These are phyloP conservation scores for Chorisops tibialis DNA, from an alignment of 2,888 invertebrate species.

Conservation along the genomic window DNA sequence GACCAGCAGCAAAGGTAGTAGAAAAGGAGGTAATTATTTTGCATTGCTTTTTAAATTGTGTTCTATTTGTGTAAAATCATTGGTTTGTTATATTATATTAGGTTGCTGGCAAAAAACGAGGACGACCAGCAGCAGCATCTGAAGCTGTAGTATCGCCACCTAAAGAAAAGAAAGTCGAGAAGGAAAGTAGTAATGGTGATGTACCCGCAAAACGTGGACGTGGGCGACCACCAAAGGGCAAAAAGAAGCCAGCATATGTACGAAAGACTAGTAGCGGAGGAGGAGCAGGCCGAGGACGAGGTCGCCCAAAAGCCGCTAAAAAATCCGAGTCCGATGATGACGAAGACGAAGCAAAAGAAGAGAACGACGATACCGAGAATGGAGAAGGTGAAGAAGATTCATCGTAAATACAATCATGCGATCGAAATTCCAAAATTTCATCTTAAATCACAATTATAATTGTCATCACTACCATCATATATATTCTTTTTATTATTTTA, in stretches of 20 bases:
- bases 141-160: conserved; percentile 44
- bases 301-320: conserved; percentile 26
- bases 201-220: conserved; percentile 56
- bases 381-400: conserved; percentile 24
- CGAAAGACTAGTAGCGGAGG: conserved; percentile 48
- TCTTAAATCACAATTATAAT: background rate
- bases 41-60: no score
- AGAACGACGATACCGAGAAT: conserved; percentile 16
- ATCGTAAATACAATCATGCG: conserved; percentile 15
- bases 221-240: conserved; percentile 49
- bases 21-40: conserved; percentile 5
- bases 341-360: conserved; percentile 13
- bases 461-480: no score
- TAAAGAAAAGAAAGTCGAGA: conserved; percentile 54
- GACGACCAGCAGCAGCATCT: conserved; percentile 21
- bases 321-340: conserved; percentile 8
- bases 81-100: background rate
- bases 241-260: conserved; percentile 39
- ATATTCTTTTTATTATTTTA: no score
- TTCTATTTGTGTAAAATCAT: background rate
- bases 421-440: conserved; percentile 3
- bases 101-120: conserved; percentile 25
- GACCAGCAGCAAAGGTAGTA: conserved; percentile 2
- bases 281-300: conserved; percentile 15
- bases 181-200: conserved; percentile 53